Base-by-base conservation (phyloP, 2,113 vertebrate species). In the Suricata suricatta region DNA sequence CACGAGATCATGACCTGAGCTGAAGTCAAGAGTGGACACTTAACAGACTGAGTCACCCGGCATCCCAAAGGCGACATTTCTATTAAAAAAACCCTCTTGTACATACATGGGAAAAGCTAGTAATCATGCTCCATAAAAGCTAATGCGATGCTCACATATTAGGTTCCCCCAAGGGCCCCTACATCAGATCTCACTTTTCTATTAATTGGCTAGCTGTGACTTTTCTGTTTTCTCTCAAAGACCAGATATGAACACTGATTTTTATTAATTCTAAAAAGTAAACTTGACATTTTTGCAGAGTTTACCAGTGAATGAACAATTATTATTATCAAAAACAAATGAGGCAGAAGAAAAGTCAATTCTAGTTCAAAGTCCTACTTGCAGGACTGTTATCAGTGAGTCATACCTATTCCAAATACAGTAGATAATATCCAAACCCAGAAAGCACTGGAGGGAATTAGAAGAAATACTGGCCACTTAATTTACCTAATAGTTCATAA, bases 191-290 rank as follows among this genome's bases (percentile, higher is more conserved):
- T 80, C 29, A 0, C 1, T 19, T 47, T n/a, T 60, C 66, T 4
- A 0, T 2, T 33, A 3, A 44, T 1, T 14, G 17, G 1, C 25
- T 7, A 29, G 5, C 2, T 16, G 71, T 1, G 31, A 50, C 82
- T 82, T n/a, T 44, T 77, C 52, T 74, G 21, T 52, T 93, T 90
- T 25, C 11, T 1, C 52, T 7, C 33, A 31, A n/a, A 10, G 35
- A 27, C 38, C 33, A 21, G 68, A 89, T 68, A 64, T 2, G 21
- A 83, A 81, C 90, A 93, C 8, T 4, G 5, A 82, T 64, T 44
- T 90, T 90, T 44, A 68, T 63, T 35, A 83, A 71, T n/a, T 33
- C 35, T 21, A 38, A 63, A 29, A 64, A 68, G 57, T 17, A 76
- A 86, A 89, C 13, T 25, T 33, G 3, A 41, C 25, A 27, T 31